Base-by-base conservation (phyloP, 2,113 vertebrate species). In the Datnioides undecimradiatus region DNA sequence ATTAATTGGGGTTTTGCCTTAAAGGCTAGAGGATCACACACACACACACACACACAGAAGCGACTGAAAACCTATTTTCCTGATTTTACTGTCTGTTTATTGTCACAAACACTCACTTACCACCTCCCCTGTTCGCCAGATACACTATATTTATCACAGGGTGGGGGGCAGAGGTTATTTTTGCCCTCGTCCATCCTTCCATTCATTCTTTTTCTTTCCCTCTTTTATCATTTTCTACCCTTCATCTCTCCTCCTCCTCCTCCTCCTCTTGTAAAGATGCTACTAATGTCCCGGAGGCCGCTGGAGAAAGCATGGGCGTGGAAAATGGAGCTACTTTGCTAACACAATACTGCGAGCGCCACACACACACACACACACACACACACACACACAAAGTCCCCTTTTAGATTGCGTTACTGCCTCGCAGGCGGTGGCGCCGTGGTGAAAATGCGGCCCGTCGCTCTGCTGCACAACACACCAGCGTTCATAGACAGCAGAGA, bases 251-350 rank as follows among this genome's bases (percentile, higher is more conserved):
- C 57, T 38, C n/a, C 16, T 63, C 52, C 34, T 33, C 57, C 70
- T 58, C 72, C 71, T 78, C 62, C 64, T 84, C 78, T 49, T 62
- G 4, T 82, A 54, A 60, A 79, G 81, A 90, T 51, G 63, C 71
- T 76, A 3, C 79, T 43, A 46, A 79, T 66, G 60, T 36, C 83
- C 89, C 14, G 1, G 33, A 77, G 88, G 89, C 80, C 0, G n/a
- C 45, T 29, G 80, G 52, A 86, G 60, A 86, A 65, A 77, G 64
- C 74, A 79, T 72, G 73, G 65, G 23, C 43, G 55, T 60, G 63
- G 86, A 85, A 82, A 87, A 80, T 71, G 76, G 85, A 75, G 52
- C 78, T 73, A 69, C 77, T 86, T 84, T 58, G 33, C 76, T 34
- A 80, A 77, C 73, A 86, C 85, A 89, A 81, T 79, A 74, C 75